Percentiles rank a stretch among this genome's conserved stretches.
Conservation (phyloP, 2,888 invertebrate species). For the Chymomyza amoena region DNA sequence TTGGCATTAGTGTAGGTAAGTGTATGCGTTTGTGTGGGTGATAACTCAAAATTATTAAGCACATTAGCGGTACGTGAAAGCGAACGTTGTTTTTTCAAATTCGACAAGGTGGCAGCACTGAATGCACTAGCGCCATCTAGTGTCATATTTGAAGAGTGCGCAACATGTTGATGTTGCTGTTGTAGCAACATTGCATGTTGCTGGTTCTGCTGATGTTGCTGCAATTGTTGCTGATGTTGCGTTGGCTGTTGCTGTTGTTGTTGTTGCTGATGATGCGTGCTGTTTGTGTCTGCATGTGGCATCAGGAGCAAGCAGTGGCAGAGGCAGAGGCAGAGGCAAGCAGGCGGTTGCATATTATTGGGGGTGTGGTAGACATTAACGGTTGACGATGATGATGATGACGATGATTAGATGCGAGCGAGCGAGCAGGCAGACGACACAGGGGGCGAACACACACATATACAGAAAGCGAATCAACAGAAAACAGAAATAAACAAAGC, state of each 20-base stretch:
- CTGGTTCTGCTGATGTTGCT: slow-evolving; percentile 53
- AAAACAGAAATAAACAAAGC: slow-evolving; percentile 62
- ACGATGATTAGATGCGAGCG: slow-evolving; percentile 13
- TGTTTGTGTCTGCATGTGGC: slow-evolving; percentile 64
- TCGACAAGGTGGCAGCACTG: slow-evolving; percentile 86
- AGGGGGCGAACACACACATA: slow-evolving; percentile 44
- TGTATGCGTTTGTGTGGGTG: slow-evolving; percentile 46
- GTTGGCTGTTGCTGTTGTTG: slow-evolving; percentile 53
- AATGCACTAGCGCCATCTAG: slow-evolving; percentile 65
- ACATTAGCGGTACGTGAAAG: slow-evolving; percentile 84
- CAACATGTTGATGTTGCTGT: slow-evolving; percentile 62
- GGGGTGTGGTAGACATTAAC: slow-evolving; percentile 16
- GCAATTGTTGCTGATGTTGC: slow-evolving; percentile 32
- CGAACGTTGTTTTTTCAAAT: slow-evolving; percentile 94
- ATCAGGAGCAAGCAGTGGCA: slow-evolving; percentile 11
- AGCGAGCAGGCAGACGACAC: slow-evolving; percentile 58
- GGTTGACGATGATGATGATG: slow-evolving; percentile 41
- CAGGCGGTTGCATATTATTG: background rate
- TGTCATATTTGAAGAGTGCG: slow-evolving; percentile 41
- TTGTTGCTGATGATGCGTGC: slow-evolving; percentile 64
- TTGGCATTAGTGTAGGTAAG: background rate
- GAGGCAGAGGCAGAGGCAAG: slow-evolving; percentile 12
- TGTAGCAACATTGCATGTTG: slow-evolving; percentile 53
- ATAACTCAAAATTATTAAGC: slow-evolving; percentile 61
- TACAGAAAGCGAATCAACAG: slow-evolving; percentile 40